Evolutionary conservation across 2,888 invertebrate species (phyloP), one percentile per base, ranked within the genome.

Genomic region (Epirrhoe alternata): DNA sequence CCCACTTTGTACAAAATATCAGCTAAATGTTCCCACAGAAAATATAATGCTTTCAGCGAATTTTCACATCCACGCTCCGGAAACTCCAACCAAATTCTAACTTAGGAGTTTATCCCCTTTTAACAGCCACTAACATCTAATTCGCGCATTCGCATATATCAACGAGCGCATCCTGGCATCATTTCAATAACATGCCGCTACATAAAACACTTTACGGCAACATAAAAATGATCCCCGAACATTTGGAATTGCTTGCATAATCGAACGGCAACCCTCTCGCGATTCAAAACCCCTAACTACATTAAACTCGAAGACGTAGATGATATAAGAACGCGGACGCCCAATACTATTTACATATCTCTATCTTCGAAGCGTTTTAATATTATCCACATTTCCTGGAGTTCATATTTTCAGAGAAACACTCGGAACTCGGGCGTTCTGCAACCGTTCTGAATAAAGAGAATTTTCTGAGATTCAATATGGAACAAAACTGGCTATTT

Each of bases 321-420:
- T 68, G 72, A 61, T 72, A 70, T 65, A 66, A 67, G 66, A 67
- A 68, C 63, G 66, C 45, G 24, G 24, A 1, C 62, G 63, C 68
- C 68, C 71, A 68, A 72, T 73, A 74, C 72, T 67, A 71, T 74
- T 74, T 74, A 73, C 74, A 73, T 74, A 73, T 70, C 71, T 63
- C 70, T 69, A 72, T 71, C 68, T 71, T 61, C 69, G 56, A 66
- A 64, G 70, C 70, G 69, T 74, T 74, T 74, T 73, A 73, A 74
- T 74, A 75, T 71, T 69, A 75, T 72, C 65, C 66, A 71, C 73
- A 72, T 73, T 72, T 71, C 67, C 68, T 64, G 61, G 66, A 73
- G 69, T 68, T 66, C 61, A 66, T 62, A 68, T 70, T 69, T 69
- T 55, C 7, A 42, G 63, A 64, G 66, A n/a, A 58, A 49, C 62